A percentile compares a stretch with the other conserved stretches of the same genome.
Conservation (phyloP, 2,113 vertebrate genomes). For the Atherinomorus stipes region DNA sequence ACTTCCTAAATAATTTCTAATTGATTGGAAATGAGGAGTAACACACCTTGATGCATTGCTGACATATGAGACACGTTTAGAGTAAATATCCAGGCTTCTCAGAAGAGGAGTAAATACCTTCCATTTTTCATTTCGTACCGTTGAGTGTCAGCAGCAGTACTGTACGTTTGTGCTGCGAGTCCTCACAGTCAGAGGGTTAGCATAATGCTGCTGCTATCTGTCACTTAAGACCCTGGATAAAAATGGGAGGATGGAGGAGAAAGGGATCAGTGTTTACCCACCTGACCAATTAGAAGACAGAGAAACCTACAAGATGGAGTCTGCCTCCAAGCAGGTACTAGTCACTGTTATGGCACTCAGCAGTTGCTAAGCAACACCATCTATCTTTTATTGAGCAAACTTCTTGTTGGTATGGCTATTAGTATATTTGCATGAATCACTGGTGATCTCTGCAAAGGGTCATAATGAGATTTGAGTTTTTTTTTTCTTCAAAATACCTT, state of each 20-base stretch:
- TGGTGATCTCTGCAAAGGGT: constrained; percentile 54
- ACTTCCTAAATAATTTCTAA: constrained; percentile 87
- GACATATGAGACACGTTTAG: constrained; percentile 79
- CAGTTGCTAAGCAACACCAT: constrained; percentile 86
- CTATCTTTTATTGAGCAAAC: constrained; percentile 81
- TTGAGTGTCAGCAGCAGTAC: constrained; percentile 62
- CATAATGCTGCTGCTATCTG: constrained; percentile 65
- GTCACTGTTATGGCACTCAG: constrained; percentile 73
- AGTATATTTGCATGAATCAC: constrained; percentile 71
- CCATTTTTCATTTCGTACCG: constrained; percentile 85
- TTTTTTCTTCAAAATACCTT: constrained; percentile 30
- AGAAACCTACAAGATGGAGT: constrained; percentile 78
- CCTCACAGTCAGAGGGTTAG: constrained; percentile 63
- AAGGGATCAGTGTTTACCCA: constrained; percentile 77
- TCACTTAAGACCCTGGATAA: constrained; percentile 76
- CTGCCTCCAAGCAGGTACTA: constrained; percentile 79
- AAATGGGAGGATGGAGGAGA: constrained; percentile 62
- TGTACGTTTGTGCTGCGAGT: constrained; percentile 70
- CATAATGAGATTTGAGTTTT: not conserved
- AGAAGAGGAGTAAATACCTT: constrained; percentile 82
- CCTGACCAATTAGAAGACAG: constrained; percentile 82
- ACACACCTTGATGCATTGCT: constrained; percentile 81
- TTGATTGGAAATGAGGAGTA: constrained; percentile 86
- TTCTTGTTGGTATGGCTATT: constrained; percentile 76
- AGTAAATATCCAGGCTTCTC: constrained; percentile 82